Evolutionary conservation across 35 echinoderm and acorn worm genomes (phyloP).

Genomic region (Eucidaris tribuloides): DNA sequence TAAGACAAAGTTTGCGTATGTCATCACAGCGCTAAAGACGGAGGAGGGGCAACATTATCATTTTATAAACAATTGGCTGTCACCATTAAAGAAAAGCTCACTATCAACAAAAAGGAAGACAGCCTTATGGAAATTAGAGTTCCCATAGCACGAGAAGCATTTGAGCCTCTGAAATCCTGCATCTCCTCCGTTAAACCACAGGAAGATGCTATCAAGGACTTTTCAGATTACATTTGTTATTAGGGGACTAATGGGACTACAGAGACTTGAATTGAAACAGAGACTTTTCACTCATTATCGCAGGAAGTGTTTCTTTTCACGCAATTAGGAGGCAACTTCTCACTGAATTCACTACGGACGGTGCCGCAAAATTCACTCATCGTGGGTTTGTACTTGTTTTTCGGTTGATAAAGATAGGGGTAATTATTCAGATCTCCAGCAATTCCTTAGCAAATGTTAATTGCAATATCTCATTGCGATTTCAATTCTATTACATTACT

Average conservation of each 20-base stretch:
- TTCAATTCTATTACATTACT: too few relatives aligned
- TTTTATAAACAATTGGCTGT: neutral
- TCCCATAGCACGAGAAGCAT: neutral
- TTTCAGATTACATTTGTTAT: neutral
- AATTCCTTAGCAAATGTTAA: neutral
- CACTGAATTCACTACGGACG: neutral
- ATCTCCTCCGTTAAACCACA: neutral
- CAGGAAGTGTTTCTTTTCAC: conserved; percentile 14
- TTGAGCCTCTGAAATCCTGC: neutral
- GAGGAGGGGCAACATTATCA: too few relatives aligned
- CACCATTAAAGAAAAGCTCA: neutral
- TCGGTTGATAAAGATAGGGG: neutral
- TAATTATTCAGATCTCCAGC: neutral
- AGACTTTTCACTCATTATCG: conserved; percentile 29
- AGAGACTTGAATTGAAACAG: conserved; percentile 1
- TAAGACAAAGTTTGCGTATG: too few relatives aligned
- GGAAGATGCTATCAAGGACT: neutral
- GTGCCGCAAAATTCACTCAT: neutral
- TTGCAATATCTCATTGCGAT: too few relatives aligned
- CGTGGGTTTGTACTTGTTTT: conserved; percentile 31
- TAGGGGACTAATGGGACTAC: conserved; percentile 9
- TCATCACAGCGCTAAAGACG: too few relatives aligned
- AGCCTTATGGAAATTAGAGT: neutral
- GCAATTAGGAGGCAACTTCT: conserved; percentile 18
- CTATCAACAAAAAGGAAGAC: neutral